Base-by-base conservation (phyloP, 2,797 vertebrate species). In the Telmatherina bonti region DNA sequence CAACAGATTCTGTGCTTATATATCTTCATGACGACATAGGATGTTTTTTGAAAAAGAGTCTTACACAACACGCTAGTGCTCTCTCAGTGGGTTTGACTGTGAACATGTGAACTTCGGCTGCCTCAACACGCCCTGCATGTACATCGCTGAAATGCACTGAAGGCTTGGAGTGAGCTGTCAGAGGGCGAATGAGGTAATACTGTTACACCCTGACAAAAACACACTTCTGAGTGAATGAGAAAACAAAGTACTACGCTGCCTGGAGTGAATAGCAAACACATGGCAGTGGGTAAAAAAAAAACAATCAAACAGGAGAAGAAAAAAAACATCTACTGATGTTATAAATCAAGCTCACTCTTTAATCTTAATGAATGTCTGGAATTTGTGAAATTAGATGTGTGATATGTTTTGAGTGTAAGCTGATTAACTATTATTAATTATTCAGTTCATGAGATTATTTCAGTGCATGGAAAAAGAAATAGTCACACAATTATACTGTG, bases 121-220 rank as follows among this genome's bases (percentile, higher is more conserved):
- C 83, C 84, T 82, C 67, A 75, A 86, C 91, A 92, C 83, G 60
- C 91, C 88, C 88, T 79, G 76, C 81, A 15, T 81, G 81, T 65
- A 55, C 66, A 82, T 89, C 84, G 79, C 81, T 83, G 82, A 70
- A 81, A 89, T 85, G 68, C 83, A 64, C 68, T 81, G 69, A 80
- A 69, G 60, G 81, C 81, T 80, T n/a, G 26, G 53, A 82, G 76
- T 11, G 4, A 79, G 73, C 81, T 85, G 85, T 89, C 82, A 80
- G 81, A 86, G 89, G 78, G 87, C 13, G n/a, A 59, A 85, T 93
- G 91, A 93, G 81, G 89, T 91, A 88, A 93, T 88, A 68, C 74
- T 69, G 91, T 90, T 90, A 90, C 92, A 85, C 92, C 92, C 91
- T 82, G 61, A 87, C 67, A 79, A 87, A 85, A 88, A 88, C 81